Base-by-base conservation (phyloP, 2,113 vertebrate species). In the Dipodomys merriami region DNA sequence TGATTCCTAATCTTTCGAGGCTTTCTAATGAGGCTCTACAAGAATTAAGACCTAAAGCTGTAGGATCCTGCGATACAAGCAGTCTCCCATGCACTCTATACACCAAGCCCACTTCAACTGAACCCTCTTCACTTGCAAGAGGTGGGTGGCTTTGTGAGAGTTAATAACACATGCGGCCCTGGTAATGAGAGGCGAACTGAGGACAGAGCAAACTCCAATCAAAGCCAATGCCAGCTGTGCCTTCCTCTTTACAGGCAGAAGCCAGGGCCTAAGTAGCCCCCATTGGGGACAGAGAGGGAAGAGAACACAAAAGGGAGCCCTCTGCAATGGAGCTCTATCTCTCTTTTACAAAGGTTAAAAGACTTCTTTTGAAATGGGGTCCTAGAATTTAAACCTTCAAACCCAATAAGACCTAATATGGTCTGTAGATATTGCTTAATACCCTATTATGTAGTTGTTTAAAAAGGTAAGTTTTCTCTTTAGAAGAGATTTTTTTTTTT, bases 211-310 rank as follows among this genome's bases (percentile, higher is more conserved):
- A 62, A 67, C 39, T 46, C 35, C 62, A 62, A 89, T 72, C 72
- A 88, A 95, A 93, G 82, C 73, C 87, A 88, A 82, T 79, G 80
- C 96, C 91, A 94, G 93, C 77, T 91, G 88, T 72, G 53, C 57
- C 73, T 19, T 67, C 79, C 49, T 85, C 71, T 85, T 39, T 20
- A 19, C 20, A 44, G 67, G 25, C 39, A 22, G 7, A 78, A 91
- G 33, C 25, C 71, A 65, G 39, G 39, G 13, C 20, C 35, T 9
- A 73, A 72, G 49, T 27, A 27, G n/a, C 25, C 53, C 6, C 79
- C 46, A 16, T 49, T 83, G 68, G 35, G 53, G 76, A 65, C 78
- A 64, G 30, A 53, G n/a, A 6, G 33, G 29, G 49, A 53, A 77
- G 81, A 81, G 60, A 74, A 74, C 68, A 88, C 80, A 93, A 88